phyloP scores from a whole-genome alignment of 2,888 invertebrate genomes.

The Spisula solida region DNA sequence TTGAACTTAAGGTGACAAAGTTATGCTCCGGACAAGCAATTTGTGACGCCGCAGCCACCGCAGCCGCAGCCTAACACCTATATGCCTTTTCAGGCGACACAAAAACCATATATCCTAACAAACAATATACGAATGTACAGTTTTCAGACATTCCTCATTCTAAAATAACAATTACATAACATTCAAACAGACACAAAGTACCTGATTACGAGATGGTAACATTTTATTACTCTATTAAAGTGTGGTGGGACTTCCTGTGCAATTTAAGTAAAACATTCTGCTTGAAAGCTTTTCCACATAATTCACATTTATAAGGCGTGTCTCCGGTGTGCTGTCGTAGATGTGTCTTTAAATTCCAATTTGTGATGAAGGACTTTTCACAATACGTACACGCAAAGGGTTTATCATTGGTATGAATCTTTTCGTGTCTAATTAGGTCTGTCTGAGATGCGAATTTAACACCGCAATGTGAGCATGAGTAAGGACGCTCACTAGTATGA shows the following conservation, averaged over 20 bases:
- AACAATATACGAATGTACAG: too few species aligned
- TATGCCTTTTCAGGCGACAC: too few species aligned
- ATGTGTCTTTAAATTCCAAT: slow-evolving; percentile 69
- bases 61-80: too few species aligned
- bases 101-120: too few species aligned
- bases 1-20: too few species aligned
- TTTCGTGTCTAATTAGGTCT: slow-evolving; percentile 58
- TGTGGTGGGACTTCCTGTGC: slow-evolving; percentile 63
- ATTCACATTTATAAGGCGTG: slow-evolving; percentile 57
- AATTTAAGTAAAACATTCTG: slow-evolving; percentile 66
- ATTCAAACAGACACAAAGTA: too few species aligned
- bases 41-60: too few species aligned
- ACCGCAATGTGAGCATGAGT: slow-evolving; percentile 52
- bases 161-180: too few species aligned
- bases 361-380: slow-evolving; percentile 61
- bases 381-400: slow-evolving; percentile 58
- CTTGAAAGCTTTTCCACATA: slow-evolving; percentile 64
- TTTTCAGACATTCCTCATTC: too few species aligned
- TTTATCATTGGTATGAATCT: slow-evolving; percentile 52
- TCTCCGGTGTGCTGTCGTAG: slow-evolving; percentile 64
- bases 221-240: background rate
- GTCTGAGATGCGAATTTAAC: slow-evolving; percentile 41
- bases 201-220: too few species aligned
- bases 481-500: slow-evolving; percentile 62
- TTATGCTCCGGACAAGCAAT: too few species aligned